Base-by-base conservation (phyloP, 2,888 invertebrate genomes). In the Argynnis bischoffii region DNA sequence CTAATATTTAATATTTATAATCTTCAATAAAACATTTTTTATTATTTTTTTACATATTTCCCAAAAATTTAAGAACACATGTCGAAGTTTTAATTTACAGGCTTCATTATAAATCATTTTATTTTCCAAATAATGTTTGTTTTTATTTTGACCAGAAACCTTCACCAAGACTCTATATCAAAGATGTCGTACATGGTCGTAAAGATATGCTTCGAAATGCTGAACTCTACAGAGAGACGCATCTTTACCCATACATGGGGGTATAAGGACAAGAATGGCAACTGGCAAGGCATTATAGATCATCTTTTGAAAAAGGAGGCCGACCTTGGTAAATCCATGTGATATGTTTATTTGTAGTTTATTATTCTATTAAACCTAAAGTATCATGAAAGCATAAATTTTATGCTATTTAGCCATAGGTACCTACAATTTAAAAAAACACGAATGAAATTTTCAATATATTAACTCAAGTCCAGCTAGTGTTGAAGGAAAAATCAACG, bases 241-340 rank as follows among this genome's bases (percentile, higher is more conserved):
- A 69, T 86, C 14, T 92, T 89, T 66, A 90, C 91, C 0, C 81
- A 86, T 71, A 90, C 90, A 0, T 92, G 92, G 92, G 92, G 92
- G 0, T 92, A 92, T 46, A 80, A 78, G 46, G 91, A 89, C 72
- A 88, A 88, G 75, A 77, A 90, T 48, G 92, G 92, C 0, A 86
- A 84, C 67, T 92, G 90, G 90, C 85, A 88, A 59, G 92, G 92
- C 0, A 74, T 92, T 1, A 79, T 90, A 0, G 85, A 90, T 55
- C 80, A 85, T 66, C 74, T 92, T 14, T 74, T 87, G 54, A 88
- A 85, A 74, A 89, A 88, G 57, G 82, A 89, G 60, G 92, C 87
- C 18, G 92, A 92, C 77, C 74, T 92, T 14, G 92, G 92, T 90
- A 77, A 8, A 54, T 47, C 14, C 5, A 26, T 26, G 14, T n/a